Evolutionary conservation across 2,888 invertebrate species (phyloP), one percentile per base, ranked within the genome.

Genomic region (Cheilosia urbana): DNA sequence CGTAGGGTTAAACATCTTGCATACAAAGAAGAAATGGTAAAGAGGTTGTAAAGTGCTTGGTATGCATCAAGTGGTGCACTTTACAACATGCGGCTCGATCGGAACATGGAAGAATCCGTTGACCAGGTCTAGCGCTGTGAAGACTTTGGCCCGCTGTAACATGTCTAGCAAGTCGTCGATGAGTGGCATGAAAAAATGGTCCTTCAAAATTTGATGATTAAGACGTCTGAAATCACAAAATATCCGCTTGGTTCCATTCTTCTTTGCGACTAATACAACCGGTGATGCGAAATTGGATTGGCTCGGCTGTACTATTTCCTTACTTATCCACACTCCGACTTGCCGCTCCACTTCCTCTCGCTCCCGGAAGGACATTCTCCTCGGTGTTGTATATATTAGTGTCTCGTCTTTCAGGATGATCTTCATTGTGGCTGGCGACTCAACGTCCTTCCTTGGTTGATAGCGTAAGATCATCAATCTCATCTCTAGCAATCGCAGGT

Each of bases 211-310:
- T 15, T 40, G n/a, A 4, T 21, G 5, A 45, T 69, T 51, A 1
- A 65, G 13, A 0, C 49, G 49, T 0, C 65, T 27, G 77, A 90
- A 92, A 69, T 92, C 91, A 0, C 91, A 88, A 75, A 91, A 91
- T 81, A 80, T 45, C n/a, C 72, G 17, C 15, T 51, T 51, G 0
- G 5, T 60, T 17, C 81, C 87, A 34, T 88, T 62, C 42, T 87
- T 88, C 37, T 88, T 88, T n/a, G 87, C 84, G 2, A 89, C 89
- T n/a, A 91, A 45, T 4, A 88, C 87, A 7, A 88, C 73, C 9
- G 88, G 87, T 24, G 87, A 75, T 3, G 90, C 88, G 68, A 89
- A 91, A 7, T 90, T 90, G 0, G 91, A 91, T 19, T 51, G 58
- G 13, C 90, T 89, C 0, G 88, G 88, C 55, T 88, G 85, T n/a